phyloP scores from a whole-genome alignment of 2,888 invertebrate genomes.

The Miltochrista miniata region DNA sequence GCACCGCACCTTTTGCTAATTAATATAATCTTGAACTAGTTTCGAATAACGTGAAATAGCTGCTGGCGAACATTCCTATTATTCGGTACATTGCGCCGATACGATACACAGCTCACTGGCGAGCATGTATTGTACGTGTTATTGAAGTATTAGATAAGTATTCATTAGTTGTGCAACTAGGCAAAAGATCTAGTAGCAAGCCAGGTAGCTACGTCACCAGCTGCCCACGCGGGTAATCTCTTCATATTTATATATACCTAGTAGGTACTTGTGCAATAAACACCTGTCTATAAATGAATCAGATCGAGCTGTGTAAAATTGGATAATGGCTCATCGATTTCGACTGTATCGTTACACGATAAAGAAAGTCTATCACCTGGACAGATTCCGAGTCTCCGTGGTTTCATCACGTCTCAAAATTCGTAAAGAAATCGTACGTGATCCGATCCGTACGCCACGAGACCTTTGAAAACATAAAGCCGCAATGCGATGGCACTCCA shows the following conservation, averaged over 20 bases:
- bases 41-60: slow-evolving; percentile 50
- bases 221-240: slow-evolving; percentile 46
- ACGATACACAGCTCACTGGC: slow-evolving; percentile 24
- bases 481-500: slow-evolving; percentile 53
- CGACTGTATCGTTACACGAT: slow-evolving; percentile 49
- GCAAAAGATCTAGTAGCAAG: slow-evolving; percentile 23
- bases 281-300: slow-evolving; percentile 52
- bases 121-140: slow-evolving; percentile 27
- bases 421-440: slow-evolving; percentile 58
- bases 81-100: slow-evolving; percentile 11
- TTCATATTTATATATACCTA: too few relatives aligned
- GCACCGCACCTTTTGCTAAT: slow-evolving; percentile 58
- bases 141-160: slow-evolving; percentile 32
- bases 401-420: slow-evolving; percentile 57
- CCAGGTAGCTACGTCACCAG: slow-evolving; percentile 41
- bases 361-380: slow-evolving; percentile 48
- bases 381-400: slow-evolving; percentile 42
- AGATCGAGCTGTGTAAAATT: slow-evolving; percentile 54
- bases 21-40: slow-evolving; percentile 76
- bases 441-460: slow-evolving; percentile 54
- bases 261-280: slow-evolving; percentile 64
- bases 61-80: slow-evolving; percentile 16
- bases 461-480: slow-evolving; percentile 48
- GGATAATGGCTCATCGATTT: slow-evolving; percentile 49
- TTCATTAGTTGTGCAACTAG: slow-evolving; percentile 35